Percentiles rank a stretch among this genome's conserved stretches.
Conservation (phyloP, 1,140 invertebrate species). For the Halotydeus destructor region DNA sequence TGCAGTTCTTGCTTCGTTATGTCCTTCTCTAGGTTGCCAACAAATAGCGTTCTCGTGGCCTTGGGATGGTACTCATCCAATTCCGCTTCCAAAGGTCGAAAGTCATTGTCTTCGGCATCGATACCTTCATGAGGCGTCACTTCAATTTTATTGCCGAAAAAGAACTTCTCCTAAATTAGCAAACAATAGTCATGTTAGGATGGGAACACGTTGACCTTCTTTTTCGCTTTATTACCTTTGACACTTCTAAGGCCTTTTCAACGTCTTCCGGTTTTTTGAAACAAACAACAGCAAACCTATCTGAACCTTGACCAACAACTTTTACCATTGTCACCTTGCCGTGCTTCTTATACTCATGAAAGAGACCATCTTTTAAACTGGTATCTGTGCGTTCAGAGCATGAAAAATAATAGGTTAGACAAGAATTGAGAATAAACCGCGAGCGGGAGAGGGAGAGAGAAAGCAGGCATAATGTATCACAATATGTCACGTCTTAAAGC, state of each 20-base stretch:
- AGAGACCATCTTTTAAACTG: slow-evolving; percentile 84
- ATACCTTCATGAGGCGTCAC: slow-evolving; percentile 65
- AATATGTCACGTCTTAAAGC: not conserved
- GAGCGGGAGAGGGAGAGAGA: not conserved
- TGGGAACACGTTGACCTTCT: not conserved
- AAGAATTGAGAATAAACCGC: not conserved
- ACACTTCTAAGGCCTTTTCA: slow-evolving; percentile 79
- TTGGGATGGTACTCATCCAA: slow-evolving; percentile 88
- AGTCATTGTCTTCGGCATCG: slow-evolving; percentile 67
- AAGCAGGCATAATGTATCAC: slow-evolving; percentile 1
- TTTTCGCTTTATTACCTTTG: too few relatives aligned
- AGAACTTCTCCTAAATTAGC: slow-evolving; percentile 48
- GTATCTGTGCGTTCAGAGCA: slow-evolving; percentile 40
- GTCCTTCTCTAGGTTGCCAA: slow-evolving; percentile 84
- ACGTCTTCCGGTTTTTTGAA: slow-evolving; percentile 93
- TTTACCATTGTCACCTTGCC: slow-evolving; percentile 90
- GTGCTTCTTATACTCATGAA: slow-evolving; percentile 96
- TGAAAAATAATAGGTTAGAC: not conserved
- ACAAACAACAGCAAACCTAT: slow-evolving; percentile 66
- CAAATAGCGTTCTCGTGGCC: slow-evolving; percentile 62
- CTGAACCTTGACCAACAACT: slow-evolving; percentile 53
- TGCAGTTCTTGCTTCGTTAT: slow-evolving; percentile 64
- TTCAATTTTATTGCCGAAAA: slow-evolving; percentile 87
- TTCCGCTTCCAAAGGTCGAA: slow-evolving; percentile 75
- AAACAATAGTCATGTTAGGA: not conserved